phyloP scores from a whole-genome alignment of 1,140 invertebrate species.

The Nasonia longicornis region DNA sequence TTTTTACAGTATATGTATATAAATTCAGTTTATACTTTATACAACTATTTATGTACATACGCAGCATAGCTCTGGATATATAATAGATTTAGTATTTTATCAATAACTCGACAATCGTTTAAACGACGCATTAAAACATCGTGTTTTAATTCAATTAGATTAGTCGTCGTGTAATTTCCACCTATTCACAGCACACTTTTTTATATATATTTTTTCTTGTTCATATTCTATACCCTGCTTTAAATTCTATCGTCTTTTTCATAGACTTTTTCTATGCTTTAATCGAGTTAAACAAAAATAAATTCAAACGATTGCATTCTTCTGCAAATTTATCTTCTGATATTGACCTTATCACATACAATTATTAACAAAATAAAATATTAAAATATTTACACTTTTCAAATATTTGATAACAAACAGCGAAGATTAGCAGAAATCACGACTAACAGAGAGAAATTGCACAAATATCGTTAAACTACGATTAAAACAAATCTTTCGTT shows the following conservation, averaged over 20 bases:
- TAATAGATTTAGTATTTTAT: constrained; percentile 25
- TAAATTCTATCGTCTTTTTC: constrained; percentile 51
- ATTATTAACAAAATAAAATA: too few species aligned
- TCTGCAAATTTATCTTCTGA: background rate
- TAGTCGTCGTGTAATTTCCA: constrained; percentile 46
- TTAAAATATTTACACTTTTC: background rate
- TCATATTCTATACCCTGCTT: constrained; percentile 47
- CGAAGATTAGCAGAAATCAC: background rate
- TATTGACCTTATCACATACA: background rate
- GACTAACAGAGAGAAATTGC: background rate
- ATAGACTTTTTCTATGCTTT: background rate
- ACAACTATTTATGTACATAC: constrained; percentile 53
- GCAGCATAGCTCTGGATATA: constrained; percentile 21
- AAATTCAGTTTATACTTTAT: constrained; percentile 47
- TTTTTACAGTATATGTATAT: constrained; percentile 50
- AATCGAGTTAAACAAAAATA: background rate
- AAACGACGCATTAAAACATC: constrained; percentile 17
- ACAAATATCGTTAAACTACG: background rate
- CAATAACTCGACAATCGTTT: constrained; percentile 22
- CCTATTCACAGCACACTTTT: constrained; percentile 63
- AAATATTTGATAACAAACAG: background rate
- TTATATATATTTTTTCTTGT: constrained; percentile 40
- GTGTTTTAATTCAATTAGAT: constrained; percentile 50
- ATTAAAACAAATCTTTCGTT: background rate
- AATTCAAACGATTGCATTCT: too few species aligned